Evolutionary conservation across 2,888 invertebrate species (phyloP).

Genomic region (Drosophila flavopinicola): DNA sequence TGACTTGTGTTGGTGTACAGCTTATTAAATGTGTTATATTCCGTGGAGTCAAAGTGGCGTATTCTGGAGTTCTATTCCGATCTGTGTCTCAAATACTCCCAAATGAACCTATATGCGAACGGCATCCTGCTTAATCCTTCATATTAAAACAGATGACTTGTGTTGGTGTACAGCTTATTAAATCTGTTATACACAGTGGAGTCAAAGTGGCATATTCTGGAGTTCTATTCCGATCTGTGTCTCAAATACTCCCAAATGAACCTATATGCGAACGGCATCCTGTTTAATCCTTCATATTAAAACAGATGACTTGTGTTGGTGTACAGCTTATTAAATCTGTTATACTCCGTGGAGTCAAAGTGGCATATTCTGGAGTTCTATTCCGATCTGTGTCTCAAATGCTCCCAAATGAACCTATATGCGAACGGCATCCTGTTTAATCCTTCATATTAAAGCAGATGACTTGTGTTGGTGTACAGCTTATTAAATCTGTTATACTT

Average conservation of each 20-base stretch:
- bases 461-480: constrained; percentile 46
- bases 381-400: constrained; percentile 42
- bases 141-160: constrained; percentile 30
- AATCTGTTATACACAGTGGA: constrained; percentile 30
- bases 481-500: constrained; percentile 12
- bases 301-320: constrained; percentile 55
- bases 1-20: constrained; percentile 54
- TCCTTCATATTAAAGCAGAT: constrained; percentile 37
- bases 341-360: constrained; percentile 36
- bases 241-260: constrained; percentile 60
- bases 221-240: constrained; percentile 36
- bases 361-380: constrained; percentile 26
- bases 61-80: constrained; percentile 3
- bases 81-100: constrained; percentile 53
- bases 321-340: constrained; percentile 5
- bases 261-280: constrained; percentile 43
- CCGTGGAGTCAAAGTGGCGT: constrained; percentile 51
- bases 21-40: not conserved
- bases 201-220: constrained; percentile 61
- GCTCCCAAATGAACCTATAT: constrained; percentile 32
- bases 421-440: constrained; percentile 49
- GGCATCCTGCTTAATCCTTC: constrained; percentile 22
- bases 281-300: constrained; percentile 38
- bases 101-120: constrained; percentile 18
- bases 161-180: constrained; percentile 19